A percentile compares a stretch with the other conserved stretches of the same genome.
Evolutionary conservation across 64 coral and sea anemone genomes (phyloP).

Genomic region (Montipora foliosa): DNA sequence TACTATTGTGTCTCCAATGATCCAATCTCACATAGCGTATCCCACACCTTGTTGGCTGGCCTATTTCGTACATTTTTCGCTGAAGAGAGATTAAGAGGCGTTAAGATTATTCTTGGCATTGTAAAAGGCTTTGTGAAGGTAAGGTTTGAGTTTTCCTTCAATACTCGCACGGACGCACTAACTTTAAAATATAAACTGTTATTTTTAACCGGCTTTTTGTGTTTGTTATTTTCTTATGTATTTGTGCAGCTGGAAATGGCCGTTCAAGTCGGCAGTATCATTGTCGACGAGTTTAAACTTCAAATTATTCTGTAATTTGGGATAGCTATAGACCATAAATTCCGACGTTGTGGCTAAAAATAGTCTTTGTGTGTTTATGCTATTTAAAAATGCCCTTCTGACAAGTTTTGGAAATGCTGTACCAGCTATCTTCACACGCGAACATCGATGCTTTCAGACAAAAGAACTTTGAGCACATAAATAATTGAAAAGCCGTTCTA

Average conservation of each 20-base stretch:
- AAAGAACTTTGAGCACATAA: constrained; percentile 29
- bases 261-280: not conserved
- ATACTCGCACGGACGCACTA: not conserved
- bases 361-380: not conserved
- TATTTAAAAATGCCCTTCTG: not conserved
- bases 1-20: not conserved
- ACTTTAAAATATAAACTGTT: not conserved
- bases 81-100: not conserved
- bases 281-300: constrained; percentile 3
- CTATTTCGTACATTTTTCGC: not conserved
- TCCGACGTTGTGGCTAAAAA: not conserved
- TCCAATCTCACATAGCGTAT: not conserved
- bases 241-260: constrained; percentile 7
- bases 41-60: not conserved
- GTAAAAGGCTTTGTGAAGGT: not conserved
- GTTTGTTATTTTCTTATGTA: not conserved
- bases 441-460: not conserved
- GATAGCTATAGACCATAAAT: not conserved
- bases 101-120: not conserved
- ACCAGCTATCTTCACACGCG: not conserved
- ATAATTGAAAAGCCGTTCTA: constrained; percentile 24
- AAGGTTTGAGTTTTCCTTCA: not conserved
- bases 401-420: not conserved
- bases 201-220: not conserved
- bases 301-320: no score